A percentile compares a stretch with the other conserved stretches of the same genome.
phyloP scores from a whole-genome alignment of 2,797 vertebrate genomes.

The Fistularia tabacaria region DNA sequence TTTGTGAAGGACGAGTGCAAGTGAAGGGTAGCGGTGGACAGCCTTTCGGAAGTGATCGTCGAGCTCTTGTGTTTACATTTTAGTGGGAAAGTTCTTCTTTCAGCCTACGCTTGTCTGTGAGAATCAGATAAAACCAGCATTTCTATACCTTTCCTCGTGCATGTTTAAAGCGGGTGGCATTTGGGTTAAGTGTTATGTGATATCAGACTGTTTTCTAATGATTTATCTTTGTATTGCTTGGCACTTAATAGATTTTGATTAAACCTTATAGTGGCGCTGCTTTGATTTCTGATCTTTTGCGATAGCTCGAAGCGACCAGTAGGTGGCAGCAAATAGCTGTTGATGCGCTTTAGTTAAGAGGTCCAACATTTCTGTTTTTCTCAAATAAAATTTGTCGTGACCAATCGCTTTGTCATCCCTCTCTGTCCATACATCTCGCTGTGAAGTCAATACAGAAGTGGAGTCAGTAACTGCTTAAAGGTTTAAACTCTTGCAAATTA shows the following conservation, averaged over 20 bases:
- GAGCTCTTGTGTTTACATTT: background rate
- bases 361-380: too few relatives aligned
- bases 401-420: too few relatives aligned
- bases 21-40: background rate
- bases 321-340: conserved; percentile 39
- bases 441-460: too few relatives aligned
- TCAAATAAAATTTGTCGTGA: too few relatives aligned
- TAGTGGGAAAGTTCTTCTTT: background rate
- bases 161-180: conserved; percentile 11
- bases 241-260: conserved; percentile 41
- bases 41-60: too few relatives aligned
- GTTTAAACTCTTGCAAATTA: too few relatives aligned
- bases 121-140: conserved; percentile 19
- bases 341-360: background rate
- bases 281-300: conserved; percentile 1
- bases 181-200: conserved; percentile 13
- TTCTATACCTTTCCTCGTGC: conserved; percentile 20
- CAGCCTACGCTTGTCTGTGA: conserved; percentile 26
- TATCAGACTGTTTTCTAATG: background rate
- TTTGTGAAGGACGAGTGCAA: background rate
- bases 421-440: too few relatives aligned
- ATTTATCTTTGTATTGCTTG: conserved; percentile 37
- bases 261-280: conserved; percentile 34
- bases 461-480: too few relatives aligned
- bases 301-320: conserved; percentile 10